phyloP scores from a whole-genome alignment of 1,140 invertebrate species.

The Drosophila murphyi region DNA sequence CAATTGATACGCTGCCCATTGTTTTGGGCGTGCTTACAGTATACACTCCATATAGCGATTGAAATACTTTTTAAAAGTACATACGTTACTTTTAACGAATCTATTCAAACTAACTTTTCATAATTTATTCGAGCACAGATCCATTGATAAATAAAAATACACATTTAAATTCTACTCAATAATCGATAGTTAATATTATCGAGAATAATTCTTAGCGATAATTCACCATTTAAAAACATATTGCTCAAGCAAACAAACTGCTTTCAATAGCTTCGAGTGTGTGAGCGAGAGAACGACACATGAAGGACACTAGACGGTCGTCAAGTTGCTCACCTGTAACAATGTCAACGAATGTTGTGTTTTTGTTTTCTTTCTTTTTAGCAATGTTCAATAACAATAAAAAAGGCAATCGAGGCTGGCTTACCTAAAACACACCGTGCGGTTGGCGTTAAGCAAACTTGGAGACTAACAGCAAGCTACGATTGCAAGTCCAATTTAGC shows the following conservation, averaged over 20 bases:
- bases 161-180: too few relatives aligned
- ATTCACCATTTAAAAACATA: neutral
- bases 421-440: neutral
- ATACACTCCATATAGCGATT: neutral
- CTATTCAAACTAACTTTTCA: too few relatives aligned
- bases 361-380: neutral
- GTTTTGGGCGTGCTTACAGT: neutral
- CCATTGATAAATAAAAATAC: too few relatives aligned
- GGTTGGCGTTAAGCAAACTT: conserved; percentile 13
- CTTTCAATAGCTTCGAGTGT: neutral
- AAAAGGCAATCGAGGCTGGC: conserved; percentile 17
- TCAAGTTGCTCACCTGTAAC: conserved; percentile 29
- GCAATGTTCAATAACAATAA: conserved; percentile 22
- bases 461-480: conserved; percentile 34
- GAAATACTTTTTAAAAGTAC: neutral
- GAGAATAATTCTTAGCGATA: neutral
- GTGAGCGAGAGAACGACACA: neutral
- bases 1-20: conserved; percentile 5
- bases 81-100: neutral
- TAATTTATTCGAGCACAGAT: too few relatives aligned
- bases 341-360: conserved; percentile 19
- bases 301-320: conserved; percentile 41
- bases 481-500: conserved; percentile 35
- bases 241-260: conserved; percentile 19
- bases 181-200: too few relatives aligned